phyloP scores from a whole-genome alignment of 1,140 invertebrate genomes.

The Ptiloglossa arizonensis region DNA sequence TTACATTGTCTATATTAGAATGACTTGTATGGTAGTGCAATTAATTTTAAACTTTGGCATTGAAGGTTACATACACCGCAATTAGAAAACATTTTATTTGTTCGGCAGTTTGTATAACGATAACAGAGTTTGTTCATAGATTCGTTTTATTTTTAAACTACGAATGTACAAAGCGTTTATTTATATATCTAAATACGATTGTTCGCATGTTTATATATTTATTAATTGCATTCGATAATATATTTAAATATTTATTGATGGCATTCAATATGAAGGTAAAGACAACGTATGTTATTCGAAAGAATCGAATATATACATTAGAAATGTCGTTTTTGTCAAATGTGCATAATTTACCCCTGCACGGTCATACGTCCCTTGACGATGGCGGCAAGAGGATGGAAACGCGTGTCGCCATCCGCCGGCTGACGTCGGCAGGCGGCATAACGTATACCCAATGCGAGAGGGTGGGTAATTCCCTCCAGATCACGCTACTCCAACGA shows the following conservation, averaged over 20 bases:
- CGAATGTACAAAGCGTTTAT: too few species aligned
- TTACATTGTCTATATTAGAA: too few species aligned
- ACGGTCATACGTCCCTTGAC: neutral
- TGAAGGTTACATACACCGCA: neutral
- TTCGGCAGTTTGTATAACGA: neutral
- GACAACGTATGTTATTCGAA: neutral
- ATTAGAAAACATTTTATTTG: neutral
- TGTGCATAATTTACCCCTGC: neutral
- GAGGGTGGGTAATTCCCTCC: slow-evolving; percentile 31
- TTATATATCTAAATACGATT: too few species aligned
- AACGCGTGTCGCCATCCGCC: slow-evolving; percentile 28
- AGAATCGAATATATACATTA: neutral
- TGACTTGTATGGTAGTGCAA: neutral
- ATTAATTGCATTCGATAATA: too few species aligned
- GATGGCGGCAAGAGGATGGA: slow-evolving; percentile 8
- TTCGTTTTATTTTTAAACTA: neutral
- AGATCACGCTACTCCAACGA: slow-evolving; percentile 27
- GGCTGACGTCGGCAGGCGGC: slow-evolving; percentile 17
- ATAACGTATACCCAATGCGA: neutral
- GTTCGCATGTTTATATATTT: too few species aligned
- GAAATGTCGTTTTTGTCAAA: neutral
- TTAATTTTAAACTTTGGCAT: neutral
- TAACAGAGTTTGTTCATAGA: neutral
- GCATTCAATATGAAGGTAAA: too few species aligned
- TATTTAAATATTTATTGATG: too few species aligned